phyloP scores from a whole-genome alignment of 2,888 invertebrate genomes.

The Hydraecia micacea region DNA sequence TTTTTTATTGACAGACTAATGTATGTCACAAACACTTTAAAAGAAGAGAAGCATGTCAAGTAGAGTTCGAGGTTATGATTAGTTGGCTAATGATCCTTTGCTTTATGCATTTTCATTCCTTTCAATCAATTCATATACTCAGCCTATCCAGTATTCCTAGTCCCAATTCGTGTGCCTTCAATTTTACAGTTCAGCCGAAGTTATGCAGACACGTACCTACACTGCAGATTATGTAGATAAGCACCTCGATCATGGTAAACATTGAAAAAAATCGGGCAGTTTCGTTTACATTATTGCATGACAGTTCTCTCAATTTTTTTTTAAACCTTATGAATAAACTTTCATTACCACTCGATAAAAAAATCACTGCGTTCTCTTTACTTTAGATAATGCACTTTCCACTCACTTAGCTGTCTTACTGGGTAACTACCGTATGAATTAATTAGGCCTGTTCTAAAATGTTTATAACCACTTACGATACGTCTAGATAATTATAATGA shows the following conservation, averaged over 20 bases:
- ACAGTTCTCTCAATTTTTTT: background rate
- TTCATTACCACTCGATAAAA: conserved; percentile 1
- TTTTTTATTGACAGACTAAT: background rate
- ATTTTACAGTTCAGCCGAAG: too few relatives aligned
- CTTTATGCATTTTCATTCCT: background rate
- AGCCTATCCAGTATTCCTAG: background rate
- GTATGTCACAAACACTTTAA: background rate
- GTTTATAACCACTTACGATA: conserved; percentile 20
- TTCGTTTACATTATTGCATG: background rate
- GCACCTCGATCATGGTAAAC: background rate
- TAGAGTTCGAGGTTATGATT: background rate
- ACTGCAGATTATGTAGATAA: too few relatives aligned
- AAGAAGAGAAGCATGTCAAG: background rate
- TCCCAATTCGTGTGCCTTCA: background rate
- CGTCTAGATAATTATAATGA: conserved; percentile 27
- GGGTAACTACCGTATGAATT: conserved; percentile 11
- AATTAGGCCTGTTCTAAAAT: conserved; percentile 28
- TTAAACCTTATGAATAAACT: background rate
- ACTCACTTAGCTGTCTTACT: conserved; percentile 34
- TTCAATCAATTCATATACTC: background rate
- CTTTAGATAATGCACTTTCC: conserved; percentile 40
- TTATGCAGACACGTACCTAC: too few relatives aligned
- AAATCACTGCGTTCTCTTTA: conserved; percentile 1
- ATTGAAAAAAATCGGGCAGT: background rate
- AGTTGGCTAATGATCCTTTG: background rate